Percentiles rank a stretch among this genome's conserved stretches.
phyloP scores from a whole-genome alignment of 1,140 invertebrate genomes.

The Brachionus rubens region DNA sequence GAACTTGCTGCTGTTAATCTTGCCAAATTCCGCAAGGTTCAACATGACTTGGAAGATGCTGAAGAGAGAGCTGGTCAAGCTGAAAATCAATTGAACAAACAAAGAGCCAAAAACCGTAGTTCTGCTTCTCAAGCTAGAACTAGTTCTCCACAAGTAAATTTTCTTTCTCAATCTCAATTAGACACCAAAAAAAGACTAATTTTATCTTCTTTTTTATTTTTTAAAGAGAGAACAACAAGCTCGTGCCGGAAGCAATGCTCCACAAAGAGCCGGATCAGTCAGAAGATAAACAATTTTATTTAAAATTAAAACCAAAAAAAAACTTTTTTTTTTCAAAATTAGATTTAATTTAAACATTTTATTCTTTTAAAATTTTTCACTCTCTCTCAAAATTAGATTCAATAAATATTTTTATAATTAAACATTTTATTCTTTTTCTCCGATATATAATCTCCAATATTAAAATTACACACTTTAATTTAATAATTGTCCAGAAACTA shows the following conservation, averaged over 20 bases:
- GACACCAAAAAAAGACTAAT: background rate
- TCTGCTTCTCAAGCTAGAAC: constrained; percentile 57
- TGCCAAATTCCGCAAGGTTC: constrained; percentile 96
- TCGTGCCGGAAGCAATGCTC: background rate
- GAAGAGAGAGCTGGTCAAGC: constrained; percentile 95
- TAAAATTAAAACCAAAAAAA: no score
- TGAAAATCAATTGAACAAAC: constrained; percentile 93
- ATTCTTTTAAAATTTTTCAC: no score
- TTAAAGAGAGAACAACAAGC: background rate
- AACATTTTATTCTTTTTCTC: no score
- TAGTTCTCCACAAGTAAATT: constrained; percentile 20
- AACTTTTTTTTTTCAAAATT: no score
- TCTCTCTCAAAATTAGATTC: no score
- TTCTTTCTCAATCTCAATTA: background rate
- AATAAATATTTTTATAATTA: no score
- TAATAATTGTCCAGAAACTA: no score
- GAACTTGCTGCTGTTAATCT: constrained; percentile 96
- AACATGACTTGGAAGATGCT: constrained; percentile 70
- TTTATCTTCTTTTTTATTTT: background rate
- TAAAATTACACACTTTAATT: no score
- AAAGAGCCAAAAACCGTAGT: constrained; percentile 90
- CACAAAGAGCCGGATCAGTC: background rate
- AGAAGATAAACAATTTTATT: no score
- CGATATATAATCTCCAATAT: no score
- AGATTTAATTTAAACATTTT: no score